These are phyloP conservation scores for Temnothorax longispinosus DNA, from an alignment of 1,140 invertebrate species.

Conservation along the genomic window DNA sequence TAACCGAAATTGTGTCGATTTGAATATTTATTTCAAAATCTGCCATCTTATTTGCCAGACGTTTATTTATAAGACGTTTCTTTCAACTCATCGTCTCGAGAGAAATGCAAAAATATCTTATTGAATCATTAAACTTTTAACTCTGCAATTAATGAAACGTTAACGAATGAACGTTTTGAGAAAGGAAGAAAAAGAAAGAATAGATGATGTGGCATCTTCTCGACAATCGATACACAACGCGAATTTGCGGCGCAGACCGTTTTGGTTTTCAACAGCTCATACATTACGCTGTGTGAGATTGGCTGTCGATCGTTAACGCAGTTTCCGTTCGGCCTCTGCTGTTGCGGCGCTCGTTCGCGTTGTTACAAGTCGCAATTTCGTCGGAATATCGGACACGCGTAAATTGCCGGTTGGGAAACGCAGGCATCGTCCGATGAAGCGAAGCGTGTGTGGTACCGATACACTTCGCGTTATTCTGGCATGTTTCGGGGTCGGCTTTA, in stretches of 20 bases:
- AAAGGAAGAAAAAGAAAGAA: neutral
- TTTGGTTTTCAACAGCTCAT: neutral
- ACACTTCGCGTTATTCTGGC: neutral
- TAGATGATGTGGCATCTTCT: neutral
- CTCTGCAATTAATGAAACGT: neutral
- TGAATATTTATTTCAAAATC: neutral
- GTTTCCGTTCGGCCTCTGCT: neutral
- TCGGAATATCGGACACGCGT: constrained; percentile 24
- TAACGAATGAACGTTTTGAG: neutral
- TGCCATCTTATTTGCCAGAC: neutral
- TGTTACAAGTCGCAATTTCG: constrained; percentile 53
- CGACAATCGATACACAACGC: neutral
- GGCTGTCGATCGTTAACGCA: constrained; percentile 47
- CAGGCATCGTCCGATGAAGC: neutral
- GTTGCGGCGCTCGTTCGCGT: neutral
- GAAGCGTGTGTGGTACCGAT: neutral
- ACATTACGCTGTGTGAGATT: constrained; percentile 6
- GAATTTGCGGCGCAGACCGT: neutral
- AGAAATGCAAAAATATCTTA: neutral
- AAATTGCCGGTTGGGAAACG: constrained; percentile 19
- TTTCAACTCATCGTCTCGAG: neutral
- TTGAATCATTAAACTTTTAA: neutral
- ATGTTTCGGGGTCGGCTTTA: constrained; percentile 1
- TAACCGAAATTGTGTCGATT: neutral
- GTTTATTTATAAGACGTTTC: neutral